Conservation (phyloP, 2,113 vertebrate species). For the Chaetodon auriga region DNA sequence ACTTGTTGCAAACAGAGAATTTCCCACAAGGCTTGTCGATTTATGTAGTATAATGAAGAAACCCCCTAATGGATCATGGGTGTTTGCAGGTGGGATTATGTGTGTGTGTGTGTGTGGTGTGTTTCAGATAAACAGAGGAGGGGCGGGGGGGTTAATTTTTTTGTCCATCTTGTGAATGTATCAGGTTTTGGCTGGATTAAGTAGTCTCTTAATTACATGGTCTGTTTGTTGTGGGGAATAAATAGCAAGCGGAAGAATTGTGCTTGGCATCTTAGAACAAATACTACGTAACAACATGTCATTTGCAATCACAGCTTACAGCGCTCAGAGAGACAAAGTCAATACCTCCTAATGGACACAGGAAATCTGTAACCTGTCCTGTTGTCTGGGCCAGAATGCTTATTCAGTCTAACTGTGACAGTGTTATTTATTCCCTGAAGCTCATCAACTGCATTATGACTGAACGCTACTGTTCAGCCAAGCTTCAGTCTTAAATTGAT, state of each 20-base stretch:
- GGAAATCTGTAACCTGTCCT: slow-evolving; percentile 64
- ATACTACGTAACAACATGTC: slow-evolving; percentile 63
- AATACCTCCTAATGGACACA: slow-evolving; percentile 74
- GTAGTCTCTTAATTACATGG: slow-evolving; percentile 75
- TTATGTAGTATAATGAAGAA: slow-evolving; percentile 46
- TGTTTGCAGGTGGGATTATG: slow-evolving; percentile 54
- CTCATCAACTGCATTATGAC: slow-evolving; percentile 44
- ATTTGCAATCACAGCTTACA: slow-evolving; percentile 77
- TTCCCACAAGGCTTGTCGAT: slow-evolving; percentile 45
- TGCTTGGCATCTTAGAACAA: slow-evolving; percentile 70
- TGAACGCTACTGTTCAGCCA: slow-evolving; percentile 24
- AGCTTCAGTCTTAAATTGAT: background rate
- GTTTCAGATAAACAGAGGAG: slow-evolving; percentile 51
- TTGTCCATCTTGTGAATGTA: slow-evolving; percentile 20
- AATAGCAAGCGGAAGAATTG: slow-evolving; percentile 67
- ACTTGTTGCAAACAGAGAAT: slow-evolving; percentile 41
- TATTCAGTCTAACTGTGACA: slow-evolving; percentile 17
- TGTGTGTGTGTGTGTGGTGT: slow-evolving; percentile 30
- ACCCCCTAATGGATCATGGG: slow-evolving; percentile 13
- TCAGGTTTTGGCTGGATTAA: slow-evolving; percentile 65
- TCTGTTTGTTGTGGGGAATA: slow-evolving; percentile 69
- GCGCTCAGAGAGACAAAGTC: slow-evolving; percentile 68
- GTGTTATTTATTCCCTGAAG: slow-evolving; percentile 20
- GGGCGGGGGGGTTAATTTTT: background rate
- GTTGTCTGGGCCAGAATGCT: slow-evolving; percentile 33